phyloP scores from a whole-genome alignment of 2,888 invertebrate genomes.

The Zeuzera pyrina region DNA sequence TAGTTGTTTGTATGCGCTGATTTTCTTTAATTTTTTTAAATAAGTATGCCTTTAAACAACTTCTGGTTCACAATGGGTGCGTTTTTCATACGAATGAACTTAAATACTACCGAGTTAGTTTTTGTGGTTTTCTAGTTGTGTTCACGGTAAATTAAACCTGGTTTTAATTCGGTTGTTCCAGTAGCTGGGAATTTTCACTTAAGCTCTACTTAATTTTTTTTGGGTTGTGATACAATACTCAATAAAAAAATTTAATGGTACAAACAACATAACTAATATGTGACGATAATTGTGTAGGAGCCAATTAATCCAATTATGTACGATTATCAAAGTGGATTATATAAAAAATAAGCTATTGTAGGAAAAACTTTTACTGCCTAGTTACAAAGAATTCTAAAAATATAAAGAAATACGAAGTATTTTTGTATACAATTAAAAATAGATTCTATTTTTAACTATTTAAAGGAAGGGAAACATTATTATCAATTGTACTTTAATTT shows the following conservation, averaged over 20 bases:
- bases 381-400: no score
- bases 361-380: no score
- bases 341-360: no score
- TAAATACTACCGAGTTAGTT: constrained; percentile 1
- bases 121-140: constrained; percentile 5
- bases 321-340: no score
- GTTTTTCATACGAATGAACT: constrained; percentile 33
- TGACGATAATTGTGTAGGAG: no score
- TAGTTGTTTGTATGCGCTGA: constrained; percentile 47
- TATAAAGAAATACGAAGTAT: no score
- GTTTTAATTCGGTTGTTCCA: constrained; percentile 14
- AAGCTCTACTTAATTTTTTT: constrained; percentile 16
- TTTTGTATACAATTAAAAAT: no score
- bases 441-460: no score
- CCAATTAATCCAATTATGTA: no score
- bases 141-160: constrained; percentile 35
- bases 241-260: constrained; percentile 13
- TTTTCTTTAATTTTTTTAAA: constrained; percentile 38
- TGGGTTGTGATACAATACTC: constrained; percentile 3
- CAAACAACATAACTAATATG: no score
- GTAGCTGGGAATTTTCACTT: constrained; percentile 18
- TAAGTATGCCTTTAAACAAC: constrained; percentile 50
- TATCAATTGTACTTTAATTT: no score
- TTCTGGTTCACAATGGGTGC: constrained; percentile 40
- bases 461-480: no score